These are phyloP conservation scores for Eupithecia inturbata DNA, from an alignment of 2,888 invertebrate species.

Conservation along the genomic window DNA sequence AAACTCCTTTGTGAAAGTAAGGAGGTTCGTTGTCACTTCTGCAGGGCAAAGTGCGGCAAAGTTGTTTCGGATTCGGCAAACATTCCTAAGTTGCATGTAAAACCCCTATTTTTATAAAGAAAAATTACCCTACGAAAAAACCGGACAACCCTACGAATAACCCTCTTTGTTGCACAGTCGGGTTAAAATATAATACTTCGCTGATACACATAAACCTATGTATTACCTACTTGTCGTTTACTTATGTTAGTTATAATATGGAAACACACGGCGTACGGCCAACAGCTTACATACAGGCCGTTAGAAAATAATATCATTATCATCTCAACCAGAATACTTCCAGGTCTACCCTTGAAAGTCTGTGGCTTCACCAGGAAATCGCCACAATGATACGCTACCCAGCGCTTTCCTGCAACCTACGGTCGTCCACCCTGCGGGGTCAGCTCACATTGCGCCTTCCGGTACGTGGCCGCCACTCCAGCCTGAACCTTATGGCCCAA, in stretches of 20 bases:
- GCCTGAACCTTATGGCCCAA: not conserved
- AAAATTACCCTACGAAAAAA: not conserved
- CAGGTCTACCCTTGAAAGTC: not conserved
- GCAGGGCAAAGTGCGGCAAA: too few relatives aligned
- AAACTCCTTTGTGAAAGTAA: slow-evolving; percentile 22
- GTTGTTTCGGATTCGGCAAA: not conserved
- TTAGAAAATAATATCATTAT: too few relatives aligned
- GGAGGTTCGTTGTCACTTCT: slow-evolving; percentile 11
- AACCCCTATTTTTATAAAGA: not conserved
- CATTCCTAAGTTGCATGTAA: not conserved
- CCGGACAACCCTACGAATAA: not conserved
- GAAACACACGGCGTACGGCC: not conserved
- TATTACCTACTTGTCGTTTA: not conserved
- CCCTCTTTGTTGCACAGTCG: not conserved
- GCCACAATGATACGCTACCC: not conserved
- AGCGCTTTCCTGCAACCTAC: not conserved
- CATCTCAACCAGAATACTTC: not conserved
- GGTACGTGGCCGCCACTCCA: not conserved
- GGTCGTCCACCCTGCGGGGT: not conserved
- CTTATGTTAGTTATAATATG: too few relatives aligned
- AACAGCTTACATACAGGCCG: too few relatives aligned
- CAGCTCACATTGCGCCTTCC: not conserved
- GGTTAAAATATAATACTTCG: not conserved
- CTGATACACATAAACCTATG: not conserved
- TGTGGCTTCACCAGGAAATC: not conserved